These are phyloP conservation scores for Glomeris maerens DNA, from an alignment of 1,140 invertebrate species.

Conservation along the genomic window DNA sequence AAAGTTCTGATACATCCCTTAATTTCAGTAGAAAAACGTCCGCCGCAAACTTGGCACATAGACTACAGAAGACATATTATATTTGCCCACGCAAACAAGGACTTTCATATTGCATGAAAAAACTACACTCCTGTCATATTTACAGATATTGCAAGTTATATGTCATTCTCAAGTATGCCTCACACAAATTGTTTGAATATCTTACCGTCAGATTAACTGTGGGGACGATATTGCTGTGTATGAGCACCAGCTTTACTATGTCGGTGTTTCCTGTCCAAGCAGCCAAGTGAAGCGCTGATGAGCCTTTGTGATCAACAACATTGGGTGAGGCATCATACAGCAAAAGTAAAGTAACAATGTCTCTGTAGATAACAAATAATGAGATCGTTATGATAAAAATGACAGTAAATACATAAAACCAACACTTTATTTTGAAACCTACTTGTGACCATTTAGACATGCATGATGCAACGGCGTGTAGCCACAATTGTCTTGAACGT, in stretches of 20 bases:
- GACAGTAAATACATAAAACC: neutral
- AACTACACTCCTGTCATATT: too few relatives aligned
- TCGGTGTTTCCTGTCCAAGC: constrained; percentile 77
- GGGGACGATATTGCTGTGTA: constrained; percentile 54
- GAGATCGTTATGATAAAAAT: constrained; percentile 2
- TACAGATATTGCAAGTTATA: too few relatives aligned
- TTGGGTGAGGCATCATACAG: constrained; percentile 80
- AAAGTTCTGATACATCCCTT: too few relatives aligned
- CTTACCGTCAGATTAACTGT: constrained; percentile 67
- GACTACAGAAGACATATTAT: too few relatives aligned
- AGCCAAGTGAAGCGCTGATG: constrained; percentile 71
- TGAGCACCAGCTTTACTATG: constrained; percentile 61
- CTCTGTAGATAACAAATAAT: constrained; percentile 41
- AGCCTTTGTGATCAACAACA: constrained; percentile 65
- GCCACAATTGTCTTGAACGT: constrained; percentile 83
- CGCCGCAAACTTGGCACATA: too few relatives aligned
- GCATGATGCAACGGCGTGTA: constrained; percentile 90
- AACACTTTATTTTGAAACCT: constrained; percentile 29
- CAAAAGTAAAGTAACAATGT: constrained; percentile 70
- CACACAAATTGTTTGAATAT: neutral
- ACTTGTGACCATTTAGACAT: constrained; percentile 84
- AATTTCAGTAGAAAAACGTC: too few relatives aligned
- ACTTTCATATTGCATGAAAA: too few relatives aligned
- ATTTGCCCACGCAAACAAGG: too few relatives aligned
- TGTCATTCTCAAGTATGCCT: too few relatives aligned